A percentile compares a stretch with the other conserved stretches of the same genome.
These are phyloP conservation scores for Clistopyga incitator DNA, from an alignment of 2,888 invertebrate species.

Conservation along the genomic window DNA sequence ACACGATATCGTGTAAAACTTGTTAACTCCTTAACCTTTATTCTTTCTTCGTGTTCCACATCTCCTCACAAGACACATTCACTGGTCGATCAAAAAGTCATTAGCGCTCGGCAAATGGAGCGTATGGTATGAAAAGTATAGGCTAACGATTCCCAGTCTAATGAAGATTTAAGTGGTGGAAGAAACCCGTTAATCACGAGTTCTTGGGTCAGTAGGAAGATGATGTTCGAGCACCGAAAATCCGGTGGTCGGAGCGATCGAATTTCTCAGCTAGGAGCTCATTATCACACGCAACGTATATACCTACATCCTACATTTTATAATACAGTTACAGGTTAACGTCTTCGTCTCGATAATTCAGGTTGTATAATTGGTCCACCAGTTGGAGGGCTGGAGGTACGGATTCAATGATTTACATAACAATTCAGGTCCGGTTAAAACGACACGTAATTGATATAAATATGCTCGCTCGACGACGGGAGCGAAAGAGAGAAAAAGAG, in stretches of 20 bases:
- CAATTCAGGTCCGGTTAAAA: conserved; percentile 80
- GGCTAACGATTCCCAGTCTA: conserved; percentile 48
- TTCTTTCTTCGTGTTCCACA: background rate
- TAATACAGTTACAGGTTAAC: conserved; percentile 13
- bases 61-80: background rate
- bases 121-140: conserved; percentile 23
- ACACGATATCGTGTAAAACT: background rate
- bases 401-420: conserved; percentile 80
- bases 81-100: conserved; percentile 57
- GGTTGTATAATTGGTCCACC: conserved; percentile 57
- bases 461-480: conserved; percentile 78
- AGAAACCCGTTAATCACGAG: conserved; percentile 52
- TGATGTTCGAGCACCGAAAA: conserved; percentile 8
- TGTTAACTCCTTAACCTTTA: conserved; percentile 1
- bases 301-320: background rate
- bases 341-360: conserved; percentile 54
- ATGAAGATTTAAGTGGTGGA: conserved; percentile 70
- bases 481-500: conserved; percentile 47
- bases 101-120: conserved; percentile 39
- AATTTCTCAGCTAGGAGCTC: conserved; percentile 18
- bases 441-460: conserved; percentile 84
- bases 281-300: background rate
- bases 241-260: background rate
- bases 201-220: background rate
- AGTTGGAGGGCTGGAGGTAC: conserved; percentile 49